phyloP scores from a whole-genome alignment of 2,888 invertebrate genomes.

The Hypolimnas misippus region DNA sequence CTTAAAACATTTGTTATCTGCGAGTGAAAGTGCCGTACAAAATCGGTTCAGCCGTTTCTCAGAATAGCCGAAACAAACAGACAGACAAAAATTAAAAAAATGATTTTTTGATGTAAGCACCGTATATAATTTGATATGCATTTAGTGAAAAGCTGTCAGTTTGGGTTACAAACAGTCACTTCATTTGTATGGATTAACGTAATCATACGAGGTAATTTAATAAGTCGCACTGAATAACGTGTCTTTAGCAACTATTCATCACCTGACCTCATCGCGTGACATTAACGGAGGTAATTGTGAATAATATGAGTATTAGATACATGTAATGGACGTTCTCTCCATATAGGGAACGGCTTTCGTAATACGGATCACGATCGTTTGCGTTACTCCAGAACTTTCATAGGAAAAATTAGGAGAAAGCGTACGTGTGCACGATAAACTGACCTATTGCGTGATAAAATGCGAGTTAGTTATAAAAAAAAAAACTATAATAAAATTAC shows the following conservation, averaged over 20 bases:
- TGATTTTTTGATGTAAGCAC: too few species aligned
- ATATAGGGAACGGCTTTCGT: constrained; percentile 58
- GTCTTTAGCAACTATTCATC: not conserved
- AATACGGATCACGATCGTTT: constrained; percentile 65
- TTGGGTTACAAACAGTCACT: not conserved
- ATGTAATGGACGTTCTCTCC: constrained; percentile 49
- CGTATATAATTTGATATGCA: too few species aligned
- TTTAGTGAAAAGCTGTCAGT: too few species aligned
- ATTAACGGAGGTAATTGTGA: constrained; percentile 34
- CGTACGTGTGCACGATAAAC: constrained; percentile 34
- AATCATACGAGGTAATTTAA: not conserved
- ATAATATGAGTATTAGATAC: constrained; percentile 21
- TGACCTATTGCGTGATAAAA: constrained; percentile 30
- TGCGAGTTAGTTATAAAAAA: not conserved
- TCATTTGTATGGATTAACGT: not conserved
- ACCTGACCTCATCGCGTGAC: constrained; percentile 37
- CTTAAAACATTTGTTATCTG: too few species aligned
- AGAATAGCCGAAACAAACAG: too few species aligned
- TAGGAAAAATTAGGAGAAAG: constrained; percentile 66
- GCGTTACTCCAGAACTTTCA: constrained; percentile 54
- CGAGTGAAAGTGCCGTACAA: too few species aligned
- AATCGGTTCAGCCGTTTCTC: too few species aligned
- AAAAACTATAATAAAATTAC: not conserved
- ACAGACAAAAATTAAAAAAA: too few species aligned
- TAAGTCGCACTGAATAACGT: not conserved